Evolutionary conservation across 2,888 invertebrate genomes (phyloP).

Genomic region (Drosophila trichaetosa): DNA sequence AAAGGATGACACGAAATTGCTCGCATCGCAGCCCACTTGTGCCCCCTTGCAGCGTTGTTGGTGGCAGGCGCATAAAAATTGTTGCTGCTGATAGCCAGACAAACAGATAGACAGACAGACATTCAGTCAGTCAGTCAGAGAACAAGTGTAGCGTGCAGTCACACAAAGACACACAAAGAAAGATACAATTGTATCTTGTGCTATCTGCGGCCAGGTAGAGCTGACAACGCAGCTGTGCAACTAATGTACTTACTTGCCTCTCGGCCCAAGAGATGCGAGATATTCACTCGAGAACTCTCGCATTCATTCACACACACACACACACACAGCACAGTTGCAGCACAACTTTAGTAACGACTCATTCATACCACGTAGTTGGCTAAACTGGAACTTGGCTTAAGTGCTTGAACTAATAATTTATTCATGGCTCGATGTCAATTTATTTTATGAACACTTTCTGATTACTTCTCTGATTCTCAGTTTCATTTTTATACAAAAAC

Average conservation of each 20-base stretch:
- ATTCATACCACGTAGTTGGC: constrained; percentile 12
- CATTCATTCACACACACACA: neutral
- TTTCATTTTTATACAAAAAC: neutral
- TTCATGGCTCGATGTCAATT: neutral
- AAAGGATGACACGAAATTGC: constrained; percentile 55
- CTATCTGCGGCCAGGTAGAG: constrained; percentile 59
- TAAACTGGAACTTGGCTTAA: neutral
- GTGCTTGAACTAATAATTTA: neutral
- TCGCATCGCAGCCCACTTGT: constrained; percentile 49
- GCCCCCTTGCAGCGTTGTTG: constrained; percentile 49
- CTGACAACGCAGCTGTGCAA: constrained; percentile 60
- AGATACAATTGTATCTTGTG: constrained; percentile 67
- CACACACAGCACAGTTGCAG: neutral
- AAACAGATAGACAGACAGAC: neutral
- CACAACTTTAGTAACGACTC: neutral
- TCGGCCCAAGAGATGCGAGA: constrained; percentile 13
- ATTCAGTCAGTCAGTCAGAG: constrained; percentile 19
- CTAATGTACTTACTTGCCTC: constrained; percentile 67
- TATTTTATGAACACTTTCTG: neutral
- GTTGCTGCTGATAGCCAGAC: constrained; percentile 29
- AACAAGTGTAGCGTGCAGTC: constrained; percentile 66
- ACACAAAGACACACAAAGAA: constrained; percentile 15
- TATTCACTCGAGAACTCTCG: constrained; percentile 13
- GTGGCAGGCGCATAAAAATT: constrained; percentile 70
- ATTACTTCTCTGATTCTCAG: neutral